A percentile compares a stretch with the other conserved stretches of the same genome.
Evolutionary conservation across 1,140 invertebrate genomes (phyloP).

Genomic region (Neodiprion lecontei): DNA sequence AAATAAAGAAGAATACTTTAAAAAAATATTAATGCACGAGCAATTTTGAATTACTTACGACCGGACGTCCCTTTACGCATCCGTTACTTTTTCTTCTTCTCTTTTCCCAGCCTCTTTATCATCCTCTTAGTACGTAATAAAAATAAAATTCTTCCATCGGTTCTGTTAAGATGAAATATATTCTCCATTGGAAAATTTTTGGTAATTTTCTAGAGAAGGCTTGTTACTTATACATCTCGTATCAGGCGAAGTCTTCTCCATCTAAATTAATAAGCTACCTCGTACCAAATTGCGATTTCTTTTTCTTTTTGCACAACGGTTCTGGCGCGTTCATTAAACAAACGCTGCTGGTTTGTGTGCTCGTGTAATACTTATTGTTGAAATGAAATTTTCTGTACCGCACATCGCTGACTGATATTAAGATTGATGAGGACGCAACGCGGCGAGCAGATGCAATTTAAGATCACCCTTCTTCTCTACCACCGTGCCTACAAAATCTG

Average conservation of each 20-base stretch:
- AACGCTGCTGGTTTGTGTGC: neutral
- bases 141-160: too few species aligned
- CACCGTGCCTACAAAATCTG: too few species aligned
- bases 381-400: neutral
- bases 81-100: neutral
- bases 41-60: slow-evolving; percentile 6
- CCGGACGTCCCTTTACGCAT: too few species aligned
- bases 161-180: too few species aligned
- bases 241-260: neutral
- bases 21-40: neutral
- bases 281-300: neutral
- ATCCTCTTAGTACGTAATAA: neutral
- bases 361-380: neutral
- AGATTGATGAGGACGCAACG: neutral
- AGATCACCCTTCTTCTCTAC: neutral
- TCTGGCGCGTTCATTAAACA: neutral
- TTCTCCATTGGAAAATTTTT: neutral
- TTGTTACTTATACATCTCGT: neutral
- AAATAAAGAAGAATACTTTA: neutral
- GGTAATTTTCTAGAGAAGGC: neutral
- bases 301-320: neutral
- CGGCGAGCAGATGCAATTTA: neutral
- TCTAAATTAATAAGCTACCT: neutral
- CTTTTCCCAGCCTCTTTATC: neutral
- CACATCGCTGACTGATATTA: neutral